Evolutionary conservation across 2,797 vertebrate species (phyloP).

Genomic region (Macropodus opercularis): DNA sequence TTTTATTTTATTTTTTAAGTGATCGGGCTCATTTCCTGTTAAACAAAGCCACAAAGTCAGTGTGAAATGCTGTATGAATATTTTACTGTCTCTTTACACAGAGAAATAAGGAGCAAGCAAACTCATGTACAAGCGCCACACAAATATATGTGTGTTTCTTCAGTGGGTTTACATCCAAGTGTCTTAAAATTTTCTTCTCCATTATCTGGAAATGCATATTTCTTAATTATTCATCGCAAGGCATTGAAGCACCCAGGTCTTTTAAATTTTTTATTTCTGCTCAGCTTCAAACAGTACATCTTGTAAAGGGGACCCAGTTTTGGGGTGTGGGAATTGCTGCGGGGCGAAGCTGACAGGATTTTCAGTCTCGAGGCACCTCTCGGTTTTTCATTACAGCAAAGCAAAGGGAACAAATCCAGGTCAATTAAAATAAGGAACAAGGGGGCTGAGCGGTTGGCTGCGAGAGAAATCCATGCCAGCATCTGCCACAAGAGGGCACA

Average conservation of each 20-base stretch:
- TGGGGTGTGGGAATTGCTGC: conserved; percentile 80
- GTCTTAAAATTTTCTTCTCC: conserved; percentile 69
- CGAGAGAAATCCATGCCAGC: conserved; percentile 8
- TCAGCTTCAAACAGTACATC: conserved; percentile 81
- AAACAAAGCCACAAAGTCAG: conserved; percentile 48
- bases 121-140: conserved; percentile 55
- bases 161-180: conserved; percentile 71
- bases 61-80: conserved; percentile 66
- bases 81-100: conserved; percentile 69
- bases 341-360: conserved; percentile 78
- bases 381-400: conserved; percentile 78
- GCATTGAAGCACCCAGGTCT: conserved; percentile 81
- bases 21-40: conserved; percentile 50
- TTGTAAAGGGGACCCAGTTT: conserved; percentile 80
- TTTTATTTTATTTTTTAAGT: conserved; percentile 51
- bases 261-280: conserved; percentile 82
- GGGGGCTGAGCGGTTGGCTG: conserved; percentile 45
- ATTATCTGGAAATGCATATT: conserved; percentile 81
- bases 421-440: conserved; percentile 79
- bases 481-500: conserved; percentile 69
- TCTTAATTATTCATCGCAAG: conserved; percentile 81
- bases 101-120: conserved; percentile 69
- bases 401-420: conserved; percentile 82
- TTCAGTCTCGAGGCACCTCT: conserved; percentile 75
- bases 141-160: conserved; percentile 74